These are phyloP conservation scores for Rhynchonycteris naso DNA, from an alignment of 2,797 vertebrate species.

Conservation along the genomic window DNA sequence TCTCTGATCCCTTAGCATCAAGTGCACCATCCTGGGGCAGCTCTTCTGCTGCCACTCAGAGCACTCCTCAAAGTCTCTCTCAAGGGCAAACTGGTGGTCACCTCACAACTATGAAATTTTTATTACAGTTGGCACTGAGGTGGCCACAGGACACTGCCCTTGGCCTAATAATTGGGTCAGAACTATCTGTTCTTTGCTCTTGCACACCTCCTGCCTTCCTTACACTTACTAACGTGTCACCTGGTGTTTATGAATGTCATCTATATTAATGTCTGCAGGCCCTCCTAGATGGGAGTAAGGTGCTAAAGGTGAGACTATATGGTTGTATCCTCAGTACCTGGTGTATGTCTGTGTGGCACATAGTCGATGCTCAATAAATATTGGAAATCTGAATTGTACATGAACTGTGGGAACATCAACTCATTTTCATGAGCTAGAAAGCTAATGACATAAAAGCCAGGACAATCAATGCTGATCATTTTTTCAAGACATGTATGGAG, in stretches of 20 bases:
- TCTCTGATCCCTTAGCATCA: too few relatives aligned
- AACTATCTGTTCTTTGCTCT: not conserved
- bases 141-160: not conserved
- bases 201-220: not conserved
- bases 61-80: accelerated
- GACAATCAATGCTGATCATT: not conserved
- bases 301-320: not conserved
- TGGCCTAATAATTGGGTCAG: not conserved
- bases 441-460: not conserved
- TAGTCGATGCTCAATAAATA: not conserved
- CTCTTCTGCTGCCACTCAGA: not conserved
- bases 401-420: not conserved
- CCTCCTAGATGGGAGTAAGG: not conserved
- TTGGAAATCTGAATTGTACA: not conserved
- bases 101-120: not conserved
- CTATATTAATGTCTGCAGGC: not conserved
- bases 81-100: not conserved
- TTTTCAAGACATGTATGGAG: not conserved
- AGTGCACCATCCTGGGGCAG: not conserved
- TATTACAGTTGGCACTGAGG: not conserved
- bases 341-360: too few relatives aligned
- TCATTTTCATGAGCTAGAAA: not conserved
- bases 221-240: not conserved
- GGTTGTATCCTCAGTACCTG: not conserved
- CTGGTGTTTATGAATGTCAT: not conserved